Conservation (phyloP, 2,888 invertebrate genomes). For the Apocheima hispidaria region DNA sequence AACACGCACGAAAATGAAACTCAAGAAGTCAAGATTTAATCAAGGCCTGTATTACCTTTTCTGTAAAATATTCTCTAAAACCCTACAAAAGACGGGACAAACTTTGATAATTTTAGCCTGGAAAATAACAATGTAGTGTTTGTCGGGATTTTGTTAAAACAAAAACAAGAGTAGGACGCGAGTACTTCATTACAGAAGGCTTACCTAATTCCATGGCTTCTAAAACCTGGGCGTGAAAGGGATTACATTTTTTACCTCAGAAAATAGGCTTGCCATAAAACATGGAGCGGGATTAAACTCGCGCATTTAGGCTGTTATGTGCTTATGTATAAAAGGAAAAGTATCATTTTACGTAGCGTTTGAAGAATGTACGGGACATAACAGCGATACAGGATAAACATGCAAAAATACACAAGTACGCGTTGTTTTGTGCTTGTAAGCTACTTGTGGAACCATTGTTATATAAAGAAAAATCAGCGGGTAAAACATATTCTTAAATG, state of each 20-base stretch:
- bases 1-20: slow-evolving; percentile 13
- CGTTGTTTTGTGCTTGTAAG: slow-evolving; percentile 7
- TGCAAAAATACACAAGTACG: slow-evolving; percentile 3
- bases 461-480: not conserved
- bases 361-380: slow-evolving; percentile 26
- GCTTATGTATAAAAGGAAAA: slow-evolving; percentile 32
- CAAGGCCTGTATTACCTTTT: slow-evolving; percentile 18
- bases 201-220: slow-evolving; percentile 59
- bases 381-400: slow-evolving; percentile 14
- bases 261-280: slow-evolving; percentile 60
- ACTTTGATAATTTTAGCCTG: slow-evolving; percentile 49
- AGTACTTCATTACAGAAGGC: slow-evolving; percentile 78
- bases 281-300: slow-evolving; percentile 57
- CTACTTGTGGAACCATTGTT: not conserved
- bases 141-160: slow-evolving; percentile 49
- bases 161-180: slow-evolving; percentile 63
- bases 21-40: slow-evolving; percentile 16
- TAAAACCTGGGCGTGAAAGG: slow-evolving; percentile 65
- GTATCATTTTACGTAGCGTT: slow-evolving; percentile 38
- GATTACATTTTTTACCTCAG: slow-evolving; percentile 70
- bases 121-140: slow-evolving; percentile 50
- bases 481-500: not conserved
- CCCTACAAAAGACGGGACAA: slow-evolving; percentile 29
- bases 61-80: slow-evolving; percentile 21
- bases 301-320: slow-evolving; percentile 44